Percentiles rank a stretch among this genome's conserved stretches.
phyloP scores from a whole-genome alignment of 2,113 vertebrate species.

The Desmodus rotundus region DNA sequence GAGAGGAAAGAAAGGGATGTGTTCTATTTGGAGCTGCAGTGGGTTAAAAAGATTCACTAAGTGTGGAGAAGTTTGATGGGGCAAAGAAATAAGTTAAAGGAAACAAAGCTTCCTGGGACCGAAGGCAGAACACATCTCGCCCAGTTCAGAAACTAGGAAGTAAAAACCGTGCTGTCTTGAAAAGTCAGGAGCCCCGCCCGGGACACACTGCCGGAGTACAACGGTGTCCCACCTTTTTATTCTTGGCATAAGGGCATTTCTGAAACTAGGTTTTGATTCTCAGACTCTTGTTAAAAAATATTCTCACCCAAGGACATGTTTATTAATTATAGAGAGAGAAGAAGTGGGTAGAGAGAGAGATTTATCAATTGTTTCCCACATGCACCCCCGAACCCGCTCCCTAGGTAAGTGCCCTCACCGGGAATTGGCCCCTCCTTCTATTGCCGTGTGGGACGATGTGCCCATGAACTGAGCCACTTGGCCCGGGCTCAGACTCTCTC shows the following conservation, averaged over 20 bases:
- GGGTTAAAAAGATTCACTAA: neutral
- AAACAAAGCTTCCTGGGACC: neutral
- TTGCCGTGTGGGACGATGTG: too few relatives aligned
- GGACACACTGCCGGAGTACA: accelerated
- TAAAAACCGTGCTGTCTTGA: neutral
- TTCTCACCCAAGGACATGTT: too few relatives aligned
- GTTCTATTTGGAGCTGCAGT: neutral
- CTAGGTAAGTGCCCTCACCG: too few relatives aligned
- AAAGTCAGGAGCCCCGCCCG: neutral
- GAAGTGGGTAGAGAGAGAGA: too few relatives aligned
- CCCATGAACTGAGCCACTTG: too few relatives aligned
- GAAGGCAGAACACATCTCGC: neutral
- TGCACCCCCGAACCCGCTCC: too few relatives aligned
- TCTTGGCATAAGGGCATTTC: neutral
- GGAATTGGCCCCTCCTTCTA: too few relatives aligned
- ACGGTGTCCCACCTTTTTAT: neutral
- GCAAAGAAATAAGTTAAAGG: neutral
- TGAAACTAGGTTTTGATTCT: neutral
- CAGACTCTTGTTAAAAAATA: neutral
- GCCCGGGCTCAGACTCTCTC: neutral
- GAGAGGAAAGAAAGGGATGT: neutral
- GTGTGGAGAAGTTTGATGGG: neutral
- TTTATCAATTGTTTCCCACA: too few relatives aligned
- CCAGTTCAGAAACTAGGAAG: neutral
- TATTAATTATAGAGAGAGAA: too few relatives aligned